Percentiles rank a stretch among this genome's conserved stretches.
These are phyloP conservation scores for Capromys pilorides DNA, from an alignment of 2,797 vertebrate species.

Conservation along the genomic window DNA sequence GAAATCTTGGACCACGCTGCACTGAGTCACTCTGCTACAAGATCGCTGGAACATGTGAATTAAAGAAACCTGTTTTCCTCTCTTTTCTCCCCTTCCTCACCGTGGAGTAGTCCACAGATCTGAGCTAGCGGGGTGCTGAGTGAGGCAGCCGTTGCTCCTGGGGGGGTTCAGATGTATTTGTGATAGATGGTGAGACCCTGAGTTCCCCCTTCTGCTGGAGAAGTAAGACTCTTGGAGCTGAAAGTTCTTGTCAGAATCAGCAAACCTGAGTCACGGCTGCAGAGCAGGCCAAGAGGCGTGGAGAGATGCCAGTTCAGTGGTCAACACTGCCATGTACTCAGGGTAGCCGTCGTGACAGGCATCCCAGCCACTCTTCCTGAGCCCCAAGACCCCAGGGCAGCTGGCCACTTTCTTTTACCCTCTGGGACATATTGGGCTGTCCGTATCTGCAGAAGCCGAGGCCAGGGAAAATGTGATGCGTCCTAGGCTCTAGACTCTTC, in stretches of 20 bases:
- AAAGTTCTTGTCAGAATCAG: background rate
- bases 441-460: background rate
- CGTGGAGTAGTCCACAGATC: background rate
- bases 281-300: background rate
- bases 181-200: background rate
- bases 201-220: background rate
- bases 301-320: background rate
- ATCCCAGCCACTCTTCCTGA: rapidly evolving
- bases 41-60: background rate
- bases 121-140: background rate
- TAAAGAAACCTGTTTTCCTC: rapidly evolving
- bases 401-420: background rate
- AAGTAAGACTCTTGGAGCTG: background rate
- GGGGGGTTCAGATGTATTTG: background rate
- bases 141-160: rapidly evolving
- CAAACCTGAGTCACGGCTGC: background rate
- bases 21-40: background rate
- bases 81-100: rapidly evolving
- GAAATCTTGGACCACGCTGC: background rate
- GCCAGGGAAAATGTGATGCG: background rate
- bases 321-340: rapidly evolving
- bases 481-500: background rate
- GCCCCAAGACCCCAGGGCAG: rapidly evolving
- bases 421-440: background rate
- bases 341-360: background rate